Percentiles rank a stretch among this genome's conserved stretches.
Evolutionary conservation across 1,140 invertebrate species (phyloP).

Genomic region (Drosophila paulistorum): DNA sequence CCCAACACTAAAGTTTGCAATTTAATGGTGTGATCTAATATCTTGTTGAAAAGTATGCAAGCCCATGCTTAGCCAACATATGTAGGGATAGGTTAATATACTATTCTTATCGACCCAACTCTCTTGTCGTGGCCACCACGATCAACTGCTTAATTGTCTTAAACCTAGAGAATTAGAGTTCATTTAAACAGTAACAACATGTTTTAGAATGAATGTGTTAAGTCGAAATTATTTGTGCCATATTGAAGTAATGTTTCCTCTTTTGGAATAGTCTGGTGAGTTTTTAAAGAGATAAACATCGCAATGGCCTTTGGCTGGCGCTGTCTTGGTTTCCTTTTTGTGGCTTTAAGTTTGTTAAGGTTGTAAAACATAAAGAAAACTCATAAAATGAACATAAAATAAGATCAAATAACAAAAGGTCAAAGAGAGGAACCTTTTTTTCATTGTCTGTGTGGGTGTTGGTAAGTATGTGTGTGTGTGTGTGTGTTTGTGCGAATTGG

Average conservation of each 20-base stretch:
- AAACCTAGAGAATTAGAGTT: too few relatives aligned
- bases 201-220: neutral
- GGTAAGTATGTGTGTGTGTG: neutral
- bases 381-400: slow-evolving; percentile 51
- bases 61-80: too few relatives aligned
- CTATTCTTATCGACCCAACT: too few relatives aligned
- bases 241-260: neutral
- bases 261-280: neutral
- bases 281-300: neutral
- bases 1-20: too few relatives aligned
- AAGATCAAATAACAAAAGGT: slow-evolving; percentile 23
- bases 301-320: neutral
- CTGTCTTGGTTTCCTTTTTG: neutral
- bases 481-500: neutral
- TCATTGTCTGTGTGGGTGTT: slow-evolving; percentile 9
- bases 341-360: slow-evolving; percentile 36
- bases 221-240: neutral
- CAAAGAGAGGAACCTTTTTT: slow-evolving; percentile 29
- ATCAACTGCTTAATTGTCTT: too few relatives aligned
- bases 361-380: slow-evolving; percentile 39
- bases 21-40: too few relatives aligned
- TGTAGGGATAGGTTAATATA: too few relatives aligned
- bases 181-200: too few relatives aligned
- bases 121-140: too few relatives aligned
- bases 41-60: too few relatives aligned